Evolutionary conservation across 2,113 vertebrate species (phyloP), one percentile per base, ranked within the genome.

Genomic region (Vulpes vulpes): DNA sequence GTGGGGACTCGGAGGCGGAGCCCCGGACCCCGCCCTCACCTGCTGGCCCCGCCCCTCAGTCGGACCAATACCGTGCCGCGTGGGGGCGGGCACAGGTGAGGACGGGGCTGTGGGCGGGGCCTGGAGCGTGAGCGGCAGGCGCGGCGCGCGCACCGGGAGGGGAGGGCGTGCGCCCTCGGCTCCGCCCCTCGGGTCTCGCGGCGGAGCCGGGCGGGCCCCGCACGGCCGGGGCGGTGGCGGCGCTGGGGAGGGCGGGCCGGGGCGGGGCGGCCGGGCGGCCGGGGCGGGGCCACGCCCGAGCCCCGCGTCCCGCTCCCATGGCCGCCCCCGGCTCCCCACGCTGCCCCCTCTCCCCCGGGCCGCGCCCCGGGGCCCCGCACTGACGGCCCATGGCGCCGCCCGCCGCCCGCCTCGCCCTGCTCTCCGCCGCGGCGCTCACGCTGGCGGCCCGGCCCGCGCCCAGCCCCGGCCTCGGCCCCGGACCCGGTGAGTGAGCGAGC

Each of bases 381-480:
- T 98, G 98, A 98, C 98, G 95, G 98, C 94, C 97, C 97, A 99
- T 99, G 98, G 98, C 98, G 98, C 96, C 97, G 91, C 98, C 98
- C 95, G 98, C 97, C 91, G 98, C 98, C 91, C 98, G 98, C 94
- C 98, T 98, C 93, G 97, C 98, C 91, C 89, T 99, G 98, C 98
- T 98, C 92, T 97, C 97, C 80, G 97, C 98, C 98, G 93, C 98
- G 16, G 98, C 98, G 96, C 98, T 98, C 97, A 94, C 98, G 94
- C 98, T 98, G 98, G 98, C 98, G 88, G 98, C 97, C 96, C 98
- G 98, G 98, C 98, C 98, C 0, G 98, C 98, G 69, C 97, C 96
- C 87, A 83, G 94, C 59, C 95, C 93, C 71, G 65, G 91, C 62
- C 96, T 83, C 80, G 95, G 96, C 64, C 92, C 91, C 38, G 90